Evolutionary conservation across 2,888 invertebrate genomes (phyloP).

Genomic region (Geotrupes spiniger): DNA sequence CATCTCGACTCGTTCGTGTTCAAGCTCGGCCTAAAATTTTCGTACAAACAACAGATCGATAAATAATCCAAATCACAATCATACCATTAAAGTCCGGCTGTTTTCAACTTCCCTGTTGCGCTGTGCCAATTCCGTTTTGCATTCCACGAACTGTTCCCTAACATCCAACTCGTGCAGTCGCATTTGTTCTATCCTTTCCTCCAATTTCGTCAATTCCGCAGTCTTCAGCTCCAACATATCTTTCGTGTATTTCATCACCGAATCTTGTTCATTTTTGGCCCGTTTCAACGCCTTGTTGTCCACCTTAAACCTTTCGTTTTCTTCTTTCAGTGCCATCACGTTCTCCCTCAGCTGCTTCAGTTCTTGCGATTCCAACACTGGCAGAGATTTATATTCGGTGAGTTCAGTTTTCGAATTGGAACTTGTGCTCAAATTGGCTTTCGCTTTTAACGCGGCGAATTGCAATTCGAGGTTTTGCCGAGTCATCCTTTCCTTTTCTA

Average conservation of each 20-base stretch:
- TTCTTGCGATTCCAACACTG: slow-evolving; percentile 34
- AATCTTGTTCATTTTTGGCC: slow-evolving; percentile 33
- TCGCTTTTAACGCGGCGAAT: slow-evolving; percentile 33
- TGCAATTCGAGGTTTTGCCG: slow-evolving; percentile 44
- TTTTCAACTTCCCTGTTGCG: slow-evolving; percentile 37
- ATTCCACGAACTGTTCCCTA: slow-evolving; percentile 31
- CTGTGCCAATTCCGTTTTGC: slow-evolving; percentile 35
- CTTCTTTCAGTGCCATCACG: slow-evolving; percentile 28
- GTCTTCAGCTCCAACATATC: slow-evolving; percentile 34
- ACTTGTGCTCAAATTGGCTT: slow-evolving; percentile 21
- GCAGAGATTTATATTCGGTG: slow-evolving; percentile 43
- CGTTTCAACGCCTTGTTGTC: slow-evolving; percentile 35
- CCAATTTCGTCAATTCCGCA: slow-evolving; percentile 34
- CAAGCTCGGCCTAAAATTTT: slow-evolving; percentile 50
- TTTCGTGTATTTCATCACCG: slow-evolving; percentile 37
- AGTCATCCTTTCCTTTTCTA: slow-evolving; percentile 55
- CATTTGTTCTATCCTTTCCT: slow-evolving; percentile 33
- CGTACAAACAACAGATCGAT: slow-evolving; percentile 4
- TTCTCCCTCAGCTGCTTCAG: slow-evolving; percentile 33
- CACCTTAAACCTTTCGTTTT: slow-evolving; percentile 30
- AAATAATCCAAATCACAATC: slow-evolving; percentile 13
- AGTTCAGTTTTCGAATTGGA: slow-evolving; percentile 34
- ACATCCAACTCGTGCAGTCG: slow-evolving; percentile 30
- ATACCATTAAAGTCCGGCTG: slow-evolving; percentile 38
- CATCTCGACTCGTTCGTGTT: slow-evolving; percentile 50